A percentile compares a stretch with the other conserved stretches of the same genome.
Evolutionary conservation across 2,797 vertebrate genomes (phyloP).

Genomic region (Pangasius macronema): DNA sequence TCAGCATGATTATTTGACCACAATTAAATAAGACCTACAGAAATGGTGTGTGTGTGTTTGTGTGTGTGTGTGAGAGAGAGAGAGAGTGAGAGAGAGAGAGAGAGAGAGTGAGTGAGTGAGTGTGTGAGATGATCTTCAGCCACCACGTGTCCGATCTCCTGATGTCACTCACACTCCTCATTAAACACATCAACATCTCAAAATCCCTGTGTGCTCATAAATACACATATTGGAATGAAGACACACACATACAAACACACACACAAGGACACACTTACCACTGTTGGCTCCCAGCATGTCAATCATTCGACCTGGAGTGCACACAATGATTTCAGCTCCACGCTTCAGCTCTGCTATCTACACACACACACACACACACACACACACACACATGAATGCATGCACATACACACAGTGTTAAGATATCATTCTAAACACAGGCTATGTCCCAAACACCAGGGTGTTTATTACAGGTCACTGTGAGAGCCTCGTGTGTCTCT

Average conservation of each 20-base stretch:
- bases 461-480: neutral
- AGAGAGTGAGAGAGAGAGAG: neutral
- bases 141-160: neutral
- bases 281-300: conserved; percentile 99
- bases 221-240: neutral
- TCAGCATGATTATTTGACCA: neutral
- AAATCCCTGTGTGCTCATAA: neutral
- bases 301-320: conserved; percentile 98
- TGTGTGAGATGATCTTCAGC: neutral
- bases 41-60: neutral
- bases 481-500: neutral
- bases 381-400: neutral
- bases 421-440: neutral
- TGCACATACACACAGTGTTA: conserved; percentile 49
- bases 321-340: conserved; percentile 99
- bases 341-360: conserved; percentile 99
- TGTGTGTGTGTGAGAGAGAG: neutral
- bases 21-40: neutral
- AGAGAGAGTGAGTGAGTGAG: neutral
- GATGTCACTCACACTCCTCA: neutral
- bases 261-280: conserved; percentile 78
- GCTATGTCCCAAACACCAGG: neutral
- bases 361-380: neutral
- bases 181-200: neutral
- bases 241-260: neutral